Conservation (phyloP, 2,888 invertebrate genomes). For the Crioceris asparagi region DNA sequence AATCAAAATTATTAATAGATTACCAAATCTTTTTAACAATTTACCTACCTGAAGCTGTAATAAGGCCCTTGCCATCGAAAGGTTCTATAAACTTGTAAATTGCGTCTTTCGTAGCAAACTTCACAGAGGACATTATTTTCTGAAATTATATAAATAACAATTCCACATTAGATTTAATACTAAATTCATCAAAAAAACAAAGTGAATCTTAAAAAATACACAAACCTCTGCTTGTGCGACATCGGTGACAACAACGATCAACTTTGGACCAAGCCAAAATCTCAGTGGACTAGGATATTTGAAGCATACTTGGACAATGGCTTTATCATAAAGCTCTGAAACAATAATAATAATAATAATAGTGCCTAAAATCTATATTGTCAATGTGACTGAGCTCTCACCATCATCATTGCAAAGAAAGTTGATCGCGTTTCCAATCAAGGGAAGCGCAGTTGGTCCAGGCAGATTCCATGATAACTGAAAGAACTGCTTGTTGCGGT, state of each 20-base stretch:
- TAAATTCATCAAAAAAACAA: background rate
- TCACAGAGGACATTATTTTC: slow-evolving; percentile 23
- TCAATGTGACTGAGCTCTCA: too few species aligned
- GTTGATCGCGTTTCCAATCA: slow-evolving; percentile 20
- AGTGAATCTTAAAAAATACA: too few species aligned
- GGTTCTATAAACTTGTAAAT: slow-evolving; percentile 21
- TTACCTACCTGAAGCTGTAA: slow-evolving; percentile 21
- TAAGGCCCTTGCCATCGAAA: slow-evolving; percentile 21
- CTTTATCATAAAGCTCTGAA: slow-evolving; percentile 19
- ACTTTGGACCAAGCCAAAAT: slow-evolving; percentile 22
- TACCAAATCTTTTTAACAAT: too few species aligned
- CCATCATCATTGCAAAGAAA: slow-evolving; percentile 22
- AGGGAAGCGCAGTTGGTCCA: slow-evolving; percentile 21
- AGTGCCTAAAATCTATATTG: too few species aligned
- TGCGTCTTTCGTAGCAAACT: slow-evolving; percentile 21
- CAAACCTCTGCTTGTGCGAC: slow-evolving; percentile 22
- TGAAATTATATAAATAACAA: slow-evolving; percentile 7
- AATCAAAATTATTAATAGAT: too few species aligned
- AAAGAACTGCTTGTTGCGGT: slow-evolving; percentile 14
- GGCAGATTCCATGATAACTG: slow-evolving; percentile 17
- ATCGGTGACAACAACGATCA: slow-evolving; percentile 19
- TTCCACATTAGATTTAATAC: background rate
- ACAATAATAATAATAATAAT: background rate
- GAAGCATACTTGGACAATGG: slow-evolving; percentile 8
- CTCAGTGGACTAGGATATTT: slow-evolving; percentile 20